A percentile compares a stretch with the other conserved stretches of the same genome.
Conservation (phyloP, 2,888 invertebrate genomes). For the Aplocera efformata region DNA sequence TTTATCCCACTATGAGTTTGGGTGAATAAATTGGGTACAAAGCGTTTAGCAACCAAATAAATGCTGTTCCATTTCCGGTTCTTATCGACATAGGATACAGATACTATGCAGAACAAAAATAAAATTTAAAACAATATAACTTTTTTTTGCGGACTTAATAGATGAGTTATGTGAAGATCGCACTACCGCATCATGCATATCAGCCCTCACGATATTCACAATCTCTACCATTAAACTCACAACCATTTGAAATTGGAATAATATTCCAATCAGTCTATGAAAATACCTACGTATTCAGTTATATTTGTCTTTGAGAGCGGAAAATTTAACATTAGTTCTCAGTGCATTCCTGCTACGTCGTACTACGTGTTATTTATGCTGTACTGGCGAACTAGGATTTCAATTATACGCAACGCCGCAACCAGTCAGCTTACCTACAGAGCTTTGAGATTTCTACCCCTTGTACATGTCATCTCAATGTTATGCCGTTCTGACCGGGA, state of each 20-base stretch:
- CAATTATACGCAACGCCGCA: slow-evolving; percentile 25
- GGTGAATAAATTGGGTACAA: slow-evolving; percentile 14
- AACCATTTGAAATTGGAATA: too few relatives aligned
- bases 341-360: slow-evolving; percentile 5
- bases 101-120: too few relatives aligned
- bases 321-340: slow-evolving; percentile 16
- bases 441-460: slow-evolving; percentile 20
- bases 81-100: too few relatives aligned
- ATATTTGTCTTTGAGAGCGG: slow-evolving; percentile 12
- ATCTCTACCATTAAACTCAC: too few relatives aligned
- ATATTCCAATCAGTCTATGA: slow-evolving; percentile 7
- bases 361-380: slow-evolving; percentile 12
- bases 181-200: too few relatives aligned
- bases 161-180: too few relatives aligned
- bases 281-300: slow-evolving; percentile 1
- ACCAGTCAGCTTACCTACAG: slow-evolving; percentile 21
- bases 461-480: not conserved
- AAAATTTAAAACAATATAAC: too few relatives aligned
- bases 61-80: not conserved
- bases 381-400: slow-evolving; percentile 21
- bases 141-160: too few relatives aligned
- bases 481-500: too few relatives aligned
- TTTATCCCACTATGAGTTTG: slow-evolving; percentile 16
- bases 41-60: slow-evolving; percentile 14
- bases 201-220: too few relatives aligned